These are phyloP conservation scores for Listrodromus nycthemerus DNA, from an alignment of 2,888 invertebrate species.

Conservation along the genomic window DNA sequence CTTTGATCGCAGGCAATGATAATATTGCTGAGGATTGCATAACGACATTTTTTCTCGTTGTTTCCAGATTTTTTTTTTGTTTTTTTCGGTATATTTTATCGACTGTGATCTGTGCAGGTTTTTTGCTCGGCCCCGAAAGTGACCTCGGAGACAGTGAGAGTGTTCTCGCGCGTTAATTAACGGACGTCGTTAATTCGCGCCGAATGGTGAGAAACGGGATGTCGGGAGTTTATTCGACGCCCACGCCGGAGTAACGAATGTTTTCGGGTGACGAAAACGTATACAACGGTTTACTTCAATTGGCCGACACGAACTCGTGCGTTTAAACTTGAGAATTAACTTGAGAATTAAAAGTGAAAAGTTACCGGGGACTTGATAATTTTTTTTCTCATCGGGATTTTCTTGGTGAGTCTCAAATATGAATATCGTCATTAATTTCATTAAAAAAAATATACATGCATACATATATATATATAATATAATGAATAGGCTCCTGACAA, in stretches of 20 bases:
- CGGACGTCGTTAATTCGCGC: slow-evolving; percentile 64
- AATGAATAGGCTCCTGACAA: slow-evolving; percentile 13
- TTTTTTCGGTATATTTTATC: background rate
- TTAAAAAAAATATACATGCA: too few species aligned
- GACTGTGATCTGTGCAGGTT: slow-evolving; percentile 1
- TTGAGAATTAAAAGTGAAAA: background rate
- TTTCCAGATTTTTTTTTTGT: background rate
- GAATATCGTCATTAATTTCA: background rate
- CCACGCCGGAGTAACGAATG: slow-evolving; percentile 50
- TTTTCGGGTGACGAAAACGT: slow-evolving; percentile 27
- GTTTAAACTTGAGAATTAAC: background rate
- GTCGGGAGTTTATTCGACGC: slow-evolving; percentile 49
- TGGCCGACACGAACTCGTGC: background rate
- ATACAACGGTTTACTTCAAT: background rate
- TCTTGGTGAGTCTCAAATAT: slow-evolving; percentile 27
- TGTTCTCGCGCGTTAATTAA: slow-evolving; percentile 53
- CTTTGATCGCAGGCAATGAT: background rate
- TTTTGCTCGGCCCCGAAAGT: slow-evolving; percentile 4
- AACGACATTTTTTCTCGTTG: slow-evolving; percentile 1
- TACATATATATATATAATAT: background rate
- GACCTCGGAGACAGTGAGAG: slow-evolving; percentile 39
- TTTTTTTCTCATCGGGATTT: background rate
- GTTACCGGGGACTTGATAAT: slow-evolving; percentile 2
- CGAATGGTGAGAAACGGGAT: slow-evolving; percentile 63
- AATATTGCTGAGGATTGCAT: background rate